Evolutionary conservation across 2,888 invertebrate species (phyloP), one percentile per base, ranked within the genome.

Genomic region (Oeneis ivallda): DNA sequence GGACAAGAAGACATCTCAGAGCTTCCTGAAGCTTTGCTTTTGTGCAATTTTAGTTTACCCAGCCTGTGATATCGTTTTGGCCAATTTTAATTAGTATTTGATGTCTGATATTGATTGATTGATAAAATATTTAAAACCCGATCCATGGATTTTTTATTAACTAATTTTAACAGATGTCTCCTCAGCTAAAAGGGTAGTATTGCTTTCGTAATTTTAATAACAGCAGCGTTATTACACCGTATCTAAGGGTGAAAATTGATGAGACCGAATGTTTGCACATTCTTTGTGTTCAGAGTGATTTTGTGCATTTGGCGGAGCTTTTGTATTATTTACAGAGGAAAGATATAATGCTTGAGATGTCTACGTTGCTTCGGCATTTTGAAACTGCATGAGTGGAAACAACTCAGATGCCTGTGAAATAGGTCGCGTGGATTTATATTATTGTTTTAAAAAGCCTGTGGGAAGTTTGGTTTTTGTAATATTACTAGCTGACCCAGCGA

Each of bases 161-260:
- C 6, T 9, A 45, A 15, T n/a, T 15, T 19, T 39, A 2, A 41
- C 49, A 6, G 39, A 7, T 13, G 10, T 2, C 60, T 60, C 60
- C 19, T 37, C 13, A 17, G 19, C 60, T 60, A 60, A 60, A 50
- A 60, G 19, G 13, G 43, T 19, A 41, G 43, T 59, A 64, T 66
- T 43, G 61, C 57, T 54, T 62, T 66, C 53, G 67, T 67, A 60
- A 70, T 69, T 70, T 64, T 66, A 67, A 69, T 68, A 71, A 69
- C 64, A 68, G 66, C 72, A 63, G 37, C 60, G 64, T 61, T 65
- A 64, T 72, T 64, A 34, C 61, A 59, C 62, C 32, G 43, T 32
- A 17, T 54, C 50, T 69, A 72, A 66, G 62, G 67, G 34, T 57
- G 56, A 68, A 54, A 70, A 67, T 68, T 62, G 68, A 65, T 45